Evolutionary conservation across 2,113 vertebrate genomes (phyloP).

Genomic region (Myotis lucifugus): DNA sequence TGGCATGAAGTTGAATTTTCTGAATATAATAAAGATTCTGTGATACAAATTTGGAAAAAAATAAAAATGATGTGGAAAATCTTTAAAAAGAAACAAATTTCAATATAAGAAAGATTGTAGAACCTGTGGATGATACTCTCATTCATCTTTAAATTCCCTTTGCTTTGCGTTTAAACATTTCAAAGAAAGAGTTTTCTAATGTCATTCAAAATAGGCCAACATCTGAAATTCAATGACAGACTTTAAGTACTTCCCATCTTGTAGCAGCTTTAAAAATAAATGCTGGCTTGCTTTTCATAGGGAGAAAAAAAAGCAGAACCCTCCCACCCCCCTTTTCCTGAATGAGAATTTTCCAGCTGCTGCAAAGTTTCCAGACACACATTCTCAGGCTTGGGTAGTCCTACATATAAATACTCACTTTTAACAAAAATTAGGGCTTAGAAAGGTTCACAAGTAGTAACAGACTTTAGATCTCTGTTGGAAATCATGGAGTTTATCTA

Average conservation of each 20-base stretch:
- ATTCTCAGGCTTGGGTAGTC: conserved; percentile 29
- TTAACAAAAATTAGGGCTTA: conserved; percentile 4
- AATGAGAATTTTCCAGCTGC: conserved; percentile 63
- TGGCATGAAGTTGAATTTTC: neutral
- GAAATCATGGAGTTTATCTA: neutral
- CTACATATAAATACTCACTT: neutral
- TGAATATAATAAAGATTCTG: neutral
- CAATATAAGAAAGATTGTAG: neutral
- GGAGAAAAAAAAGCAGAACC: neutral
- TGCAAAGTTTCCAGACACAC: conserved; percentile 43
- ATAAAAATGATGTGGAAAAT: conserved; percentile 13
- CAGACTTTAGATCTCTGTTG: conserved; percentile 21
- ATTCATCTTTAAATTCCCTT: conserved; percentile 38
- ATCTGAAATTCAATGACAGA: conserved; percentile 61
- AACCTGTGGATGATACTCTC: conserved; percentile 4
- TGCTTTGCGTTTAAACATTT: conserved; percentile 58
- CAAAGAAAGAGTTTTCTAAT: conserved; percentile 71
- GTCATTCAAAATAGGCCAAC: conserved; percentile 58
- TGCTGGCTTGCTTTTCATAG: conserved; percentile 8
- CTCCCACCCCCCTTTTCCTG: neutral
- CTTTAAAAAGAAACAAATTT: conserved; percentile 32
- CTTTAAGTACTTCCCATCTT: conserved; percentile 33
- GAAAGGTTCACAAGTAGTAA: neutral
- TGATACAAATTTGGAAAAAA: neutral
- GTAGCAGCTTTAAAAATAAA: conserved; percentile 47